Evolutionary conservation across 2,113 vertebrate species (phyloP), one percentile per base, ranked within the genome.

Genomic region (Chroicocephalus ridibundus): DNA sequence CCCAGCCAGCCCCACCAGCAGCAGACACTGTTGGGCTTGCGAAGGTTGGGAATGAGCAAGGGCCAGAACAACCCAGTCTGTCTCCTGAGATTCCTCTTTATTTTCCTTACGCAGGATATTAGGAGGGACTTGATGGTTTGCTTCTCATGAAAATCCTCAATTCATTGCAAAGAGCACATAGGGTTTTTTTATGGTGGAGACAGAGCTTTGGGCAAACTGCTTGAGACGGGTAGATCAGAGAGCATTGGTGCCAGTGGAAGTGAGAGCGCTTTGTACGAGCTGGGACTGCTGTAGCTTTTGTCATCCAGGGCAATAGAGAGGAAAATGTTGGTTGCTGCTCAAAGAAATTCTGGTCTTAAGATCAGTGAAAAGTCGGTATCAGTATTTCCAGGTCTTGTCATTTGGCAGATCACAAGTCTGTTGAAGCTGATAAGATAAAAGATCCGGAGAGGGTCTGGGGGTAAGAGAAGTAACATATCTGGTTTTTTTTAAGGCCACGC

Each of bases 21-120:
- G 51, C 0, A 1, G 20, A 21, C 4, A 3, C 11, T 4, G 1
- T n/a, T 55, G 47, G 7, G 8, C 21, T 40, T 18, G n/a, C 34
- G 6, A 34, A 65, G 29, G 5, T 11, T 52, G 12, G 36, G 31
- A 52, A 60, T 34, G 13, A 70, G 31, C 15, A 71, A 65, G 40
- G 36, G 12, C 15, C 19, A n/a, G 47, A 38, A n/a, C 15, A 36
- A 7, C 20, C 34, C 15, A 4, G 7, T 9, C 40, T 3, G 5
- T 27, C 40, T 61, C 31, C 58, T 51, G n/a, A 51, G 27, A 12
- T 51, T 61, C 36, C 29, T 57, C 29, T 62, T 77, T 57, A 9
- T 32, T 46, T 77, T 61, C 21, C 24, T 32, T 9, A 5, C 17
- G 36, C 29, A 79, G 58, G 17, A 20, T 8, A 24, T 10, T 4